phyloP scores from a whole-genome alignment of 2,888 invertebrate genomes.

The Lasioglossum villosulum region DNA sequence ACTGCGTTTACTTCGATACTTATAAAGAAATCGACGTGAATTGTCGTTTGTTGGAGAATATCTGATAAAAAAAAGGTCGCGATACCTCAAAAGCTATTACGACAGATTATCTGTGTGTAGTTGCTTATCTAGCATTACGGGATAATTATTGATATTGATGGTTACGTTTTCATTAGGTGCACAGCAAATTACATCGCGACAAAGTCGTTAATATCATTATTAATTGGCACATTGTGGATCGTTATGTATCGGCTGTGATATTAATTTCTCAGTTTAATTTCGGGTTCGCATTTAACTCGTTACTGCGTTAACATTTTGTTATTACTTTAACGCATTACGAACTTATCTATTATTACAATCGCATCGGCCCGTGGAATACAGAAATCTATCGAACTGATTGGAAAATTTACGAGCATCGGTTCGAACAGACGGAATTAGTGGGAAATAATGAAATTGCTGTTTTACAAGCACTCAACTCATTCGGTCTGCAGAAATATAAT shows the following conservation, averaged over 20 bases:
- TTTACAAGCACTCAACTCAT: background rate
- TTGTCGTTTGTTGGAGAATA: background rate
- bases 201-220: conserved; percentile 4
- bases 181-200: background rate
- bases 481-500: background rate
- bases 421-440: background rate
- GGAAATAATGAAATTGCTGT: background rate
- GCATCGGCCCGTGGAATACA: background rate
- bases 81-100: background rate
- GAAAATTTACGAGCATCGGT: background rate
- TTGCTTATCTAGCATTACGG: background rate
- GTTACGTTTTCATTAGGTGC: background rate
- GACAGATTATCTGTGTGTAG: background rate
- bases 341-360: conserved; percentile 2
- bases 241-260: background rate
- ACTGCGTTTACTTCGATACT: too few species aligned
- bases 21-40: background rate
- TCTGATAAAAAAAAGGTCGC: background rate
- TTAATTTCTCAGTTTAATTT: conserved; percentile 7
- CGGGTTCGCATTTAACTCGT: too few species aligned
- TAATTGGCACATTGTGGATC: background rate
- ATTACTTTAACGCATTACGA: background rate
- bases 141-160: background rate
- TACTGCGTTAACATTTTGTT: background rate
- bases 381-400: background rate